Conservation (phyloP, 2,113 vertebrate species). For the Acanthisitta chloris region DNA sequence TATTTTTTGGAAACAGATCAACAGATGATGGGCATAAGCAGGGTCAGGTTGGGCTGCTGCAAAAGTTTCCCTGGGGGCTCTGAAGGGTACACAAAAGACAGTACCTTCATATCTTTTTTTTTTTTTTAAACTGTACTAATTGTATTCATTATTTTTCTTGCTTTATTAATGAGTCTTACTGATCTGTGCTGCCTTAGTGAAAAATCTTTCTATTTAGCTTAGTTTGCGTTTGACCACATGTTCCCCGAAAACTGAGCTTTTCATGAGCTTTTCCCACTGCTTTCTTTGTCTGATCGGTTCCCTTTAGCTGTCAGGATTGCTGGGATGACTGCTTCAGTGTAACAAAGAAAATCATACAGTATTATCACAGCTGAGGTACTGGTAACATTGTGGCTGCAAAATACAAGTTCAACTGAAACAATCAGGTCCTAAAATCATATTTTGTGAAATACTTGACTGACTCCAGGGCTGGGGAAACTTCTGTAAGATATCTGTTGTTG, state of each 20-base stretch:
- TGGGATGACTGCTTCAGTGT: not conserved
- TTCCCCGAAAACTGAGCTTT: not conserved
- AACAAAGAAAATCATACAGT: slow-evolving; percentile 3
- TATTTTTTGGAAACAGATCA: not conserved
- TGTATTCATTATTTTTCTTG: not conserved
- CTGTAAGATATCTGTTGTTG: not conserved
- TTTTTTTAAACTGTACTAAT: not conserved
- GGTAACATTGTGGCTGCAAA: not conserved
- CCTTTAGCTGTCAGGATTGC: not conserved
- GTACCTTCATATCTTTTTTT: rapidly evolving
- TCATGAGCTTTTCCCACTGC: not conserved
- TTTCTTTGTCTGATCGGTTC: slow-evolving; percentile 3
- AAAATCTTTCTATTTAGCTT: not conserved
- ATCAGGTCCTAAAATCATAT: not conserved
- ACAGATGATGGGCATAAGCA: not conserved
- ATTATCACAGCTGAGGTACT: not conserved
- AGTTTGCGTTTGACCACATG: not conserved
- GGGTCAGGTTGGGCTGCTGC: not conserved
- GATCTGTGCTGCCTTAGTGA: not conserved
- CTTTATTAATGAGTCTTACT: not conserved
- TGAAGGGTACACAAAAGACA: not conserved
- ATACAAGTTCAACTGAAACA: not conserved
- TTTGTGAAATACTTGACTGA: not conserved
- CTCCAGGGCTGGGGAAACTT: not conserved
- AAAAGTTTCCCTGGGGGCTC: not conserved